Percentiles rank a stretch among this genome's conserved stretches.
These are phyloP conservation scores for Andrena camellia DNA, from an alignment of 2,888 invertebrate species.

Conservation along the genomic window DNA sequence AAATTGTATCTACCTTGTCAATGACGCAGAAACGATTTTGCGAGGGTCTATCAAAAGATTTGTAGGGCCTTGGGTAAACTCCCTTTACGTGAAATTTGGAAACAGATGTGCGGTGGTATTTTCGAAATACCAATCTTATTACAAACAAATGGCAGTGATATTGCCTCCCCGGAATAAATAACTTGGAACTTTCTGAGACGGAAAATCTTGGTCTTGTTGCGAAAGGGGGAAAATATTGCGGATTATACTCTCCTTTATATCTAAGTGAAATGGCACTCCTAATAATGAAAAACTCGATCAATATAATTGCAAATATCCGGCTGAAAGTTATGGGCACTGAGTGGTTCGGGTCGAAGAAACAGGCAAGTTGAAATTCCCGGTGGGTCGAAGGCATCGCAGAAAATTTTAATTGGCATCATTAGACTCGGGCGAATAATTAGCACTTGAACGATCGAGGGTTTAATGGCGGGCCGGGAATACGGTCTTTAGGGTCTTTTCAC, in stretches of 20 bases:
- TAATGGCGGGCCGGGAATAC: slow-evolving; percentile 64
- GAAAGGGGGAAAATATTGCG: too few species aligned
- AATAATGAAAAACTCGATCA: slow-evolving; percentile 1
- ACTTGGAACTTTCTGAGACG: too few species aligned
- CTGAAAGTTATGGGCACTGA: slow-evolving; percentile 13
- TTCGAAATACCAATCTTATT: too few species aligned
- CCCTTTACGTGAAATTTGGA: too few species aligned
- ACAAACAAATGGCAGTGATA: too few species aligned
- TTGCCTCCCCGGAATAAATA: too few species aligned
- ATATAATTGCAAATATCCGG: slow-evolving; percentile 30
- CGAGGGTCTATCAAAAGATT: background rate
- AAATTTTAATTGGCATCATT: slow-evolving; percentile 75
- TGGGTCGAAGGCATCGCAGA: slow-evolving; percentile 44
- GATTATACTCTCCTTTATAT: background rate
- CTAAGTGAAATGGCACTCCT: background rate
- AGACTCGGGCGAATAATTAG: slow-evolving; percentile 73
- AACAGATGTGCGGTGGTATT: too few species aligned
- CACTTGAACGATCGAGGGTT: slow-evolving; percentile 71
- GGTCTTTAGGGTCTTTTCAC: slow-evolving; percentile 67
- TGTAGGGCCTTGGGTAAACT: background rate
- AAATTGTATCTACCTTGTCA: slow-evolving; percentile 42
- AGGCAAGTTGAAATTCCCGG: slow-evolving; percentile 61
- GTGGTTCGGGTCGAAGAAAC: slow-evolving; percentile 37
- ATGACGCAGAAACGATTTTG: slow-evolving; percentile 25
- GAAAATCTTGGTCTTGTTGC: too few species aligned